Conservation (phyloP, 1,140 invertebrate species). For the Helicorthomorpha holstii region DNA sequence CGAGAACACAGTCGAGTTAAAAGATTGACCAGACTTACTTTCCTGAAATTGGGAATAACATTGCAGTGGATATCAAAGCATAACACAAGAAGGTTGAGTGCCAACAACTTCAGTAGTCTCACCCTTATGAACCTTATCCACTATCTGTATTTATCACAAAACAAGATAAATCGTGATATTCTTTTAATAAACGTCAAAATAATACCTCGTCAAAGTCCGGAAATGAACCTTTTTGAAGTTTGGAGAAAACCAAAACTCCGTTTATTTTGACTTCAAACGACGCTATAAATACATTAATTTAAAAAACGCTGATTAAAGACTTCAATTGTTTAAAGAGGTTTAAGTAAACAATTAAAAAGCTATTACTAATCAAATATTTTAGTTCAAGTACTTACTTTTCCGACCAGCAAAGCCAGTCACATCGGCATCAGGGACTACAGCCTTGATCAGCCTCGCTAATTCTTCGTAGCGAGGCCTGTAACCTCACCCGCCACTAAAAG, state of each 20-base stretch:
- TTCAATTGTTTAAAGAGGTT: too few relatives aligned
- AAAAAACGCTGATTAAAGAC: not conserved
- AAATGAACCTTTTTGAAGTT: slow-evolving; percentile 41
- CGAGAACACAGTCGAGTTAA: too few relatives aligned
- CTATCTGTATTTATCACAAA: too few relatives aligned
- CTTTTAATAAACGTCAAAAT: not conserved
- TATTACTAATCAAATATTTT: not conserved
- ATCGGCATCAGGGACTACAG: slow-evolving; percentile 31
- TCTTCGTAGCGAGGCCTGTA: slow-evolving; percentile 39
- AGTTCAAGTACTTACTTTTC: slow-evolving; percentile 27
- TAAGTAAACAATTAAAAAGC: too few relatives aligned
- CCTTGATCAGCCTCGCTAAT: slow-evolving; percentile 33
- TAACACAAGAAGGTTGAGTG: not conserved
- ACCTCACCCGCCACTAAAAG: slow-evolving; percentile 39
- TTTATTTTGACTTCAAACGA: slow-evolving; percentile 46
- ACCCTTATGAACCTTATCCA: not conserved
- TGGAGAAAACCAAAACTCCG: slow-evolving; percentile 41
- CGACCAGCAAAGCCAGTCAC: slow-evolving; percentile 37
- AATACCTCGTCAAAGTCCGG: slow-evolving; percentile 39
- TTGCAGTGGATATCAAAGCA: too few relatives aligned
- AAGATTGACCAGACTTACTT: too few relatives aligned
- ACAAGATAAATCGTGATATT: not conserved
- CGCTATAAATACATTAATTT: slow-evolving; percentile 28
- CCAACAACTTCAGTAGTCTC: not conserved
- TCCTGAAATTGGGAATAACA: too few relatives aligned